Base-by-base conservation (phyloP, 2,113 vertebrate species). In the Chaetodon auriga region DNA sequence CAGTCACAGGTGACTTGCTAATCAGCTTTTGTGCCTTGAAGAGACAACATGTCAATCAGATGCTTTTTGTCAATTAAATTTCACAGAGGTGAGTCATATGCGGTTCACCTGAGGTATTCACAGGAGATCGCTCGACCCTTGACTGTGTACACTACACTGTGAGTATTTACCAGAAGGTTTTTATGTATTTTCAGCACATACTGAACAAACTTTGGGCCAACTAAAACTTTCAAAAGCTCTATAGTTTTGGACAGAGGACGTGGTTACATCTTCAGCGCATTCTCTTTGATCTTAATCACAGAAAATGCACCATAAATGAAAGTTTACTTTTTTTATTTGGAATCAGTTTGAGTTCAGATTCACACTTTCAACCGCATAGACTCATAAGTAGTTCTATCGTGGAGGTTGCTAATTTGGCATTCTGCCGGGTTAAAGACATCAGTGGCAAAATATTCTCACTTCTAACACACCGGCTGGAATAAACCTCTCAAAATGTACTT, bases 11-110 rank as follows among this genome's bases (percentile, higher is more conserved):
- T 75, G 75, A 83, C 43, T 80, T 69, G 38, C 68, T 92, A 92
- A 93, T 90, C 75, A 84, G 83, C 66, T 86, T 92, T 90, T 49
- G 46, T 83, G 68, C 86, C 91, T 89, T 72, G 53, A 68, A 90
- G 85, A 86, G 63, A 87, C 23, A 75, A 76, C 64, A 75, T 62
- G 91, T 78, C 90, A 88, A 87, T 93, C 87, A 92, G 25, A 82
- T 84, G 77, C 5, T 49, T 65, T 51, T 51, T 41, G 15, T 55
- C 12, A 80, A 90, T 87, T 81, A 69, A 75, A 85, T 86, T 74
- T 69, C 9, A 16, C 7, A n/a, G 76, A 86, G 46, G 78, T 81
- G 49, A 89, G 54, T 68, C 43, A 35, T 60, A 21, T 63, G 58
- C 15, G 1, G 15, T 13, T 16, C 78, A 76, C 60, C 75, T 75